Base-by-base conservation (phyloP, 1,140 invertebrate genomes). In the Vanessa tameamea region DNA sequence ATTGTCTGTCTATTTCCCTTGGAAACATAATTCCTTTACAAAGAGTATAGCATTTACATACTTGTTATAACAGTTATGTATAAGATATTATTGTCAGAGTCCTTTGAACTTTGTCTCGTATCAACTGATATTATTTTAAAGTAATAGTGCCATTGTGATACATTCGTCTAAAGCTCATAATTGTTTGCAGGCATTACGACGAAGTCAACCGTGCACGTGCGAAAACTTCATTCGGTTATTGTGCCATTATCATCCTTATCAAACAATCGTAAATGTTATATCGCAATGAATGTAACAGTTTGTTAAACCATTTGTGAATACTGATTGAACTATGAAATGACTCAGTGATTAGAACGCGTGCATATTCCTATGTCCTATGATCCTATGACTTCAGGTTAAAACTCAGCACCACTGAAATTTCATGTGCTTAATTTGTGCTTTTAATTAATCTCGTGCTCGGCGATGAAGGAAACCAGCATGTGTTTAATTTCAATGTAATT, bases 31-130 rank as follows among this genome's bases (percentile, higher is more conserved):
- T 43, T 43, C 37, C 37, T 43, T 43, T 11, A 43, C 37, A 43
- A 43, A 43, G 37, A 43, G 37, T 43, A 43, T 43, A 12, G 48
- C 12, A 50, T 55, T 55, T 55, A n/a, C 16, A 37, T 13, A 12
- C 15, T 67, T 37, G 23, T 67, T 66, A 37, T 47, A 66, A 50
- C 65, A 50, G 11, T 20, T 48, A 64, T 51, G 47, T 66, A 72
- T 61, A 50, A 64, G 64, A 61, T 71, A 47, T 71, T 71, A 72
- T 72, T 72, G 71, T 72, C 59, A 47, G n/a, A 72, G 71, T 57
- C 20, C 64, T 72, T 66, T 72, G 71, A 72, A 64, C 71, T n/a
- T 69, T 69, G 20, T 69, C 48, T 48, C 48, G 48, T 65, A 65
- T 65, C 47, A 47, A 50, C 47, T 48, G 64, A 47, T 14, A 20